phyloP scores from a whole-genome alignment of 2,888 invertebrate genomes.

The Lathronympha strigana region DNA sequence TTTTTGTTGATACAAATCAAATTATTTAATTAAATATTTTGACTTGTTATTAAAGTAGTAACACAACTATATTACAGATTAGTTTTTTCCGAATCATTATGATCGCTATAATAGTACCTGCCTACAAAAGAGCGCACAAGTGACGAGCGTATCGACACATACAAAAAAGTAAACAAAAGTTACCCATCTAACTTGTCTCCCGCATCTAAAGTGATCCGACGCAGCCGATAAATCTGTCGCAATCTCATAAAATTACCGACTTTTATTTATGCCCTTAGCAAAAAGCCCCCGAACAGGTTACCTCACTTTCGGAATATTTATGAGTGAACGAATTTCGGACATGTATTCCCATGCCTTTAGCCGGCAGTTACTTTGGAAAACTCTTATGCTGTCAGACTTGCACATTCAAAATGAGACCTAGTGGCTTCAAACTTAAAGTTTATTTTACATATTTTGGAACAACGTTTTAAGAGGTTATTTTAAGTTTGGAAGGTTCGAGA shows the following conservation, averaged over 20 bases:
- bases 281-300: constrained; percentile 55
- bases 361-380: constrained; percentile 15
- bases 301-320: constrained; percentile 55
- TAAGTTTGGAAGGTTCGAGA: constrained; percentile 28
- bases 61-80: no score
- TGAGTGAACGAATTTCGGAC: constrained; percentile 49
- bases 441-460: background rate
- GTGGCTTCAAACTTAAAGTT: background rate
- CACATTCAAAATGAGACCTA: background rate
- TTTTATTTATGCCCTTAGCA: constrained; percentile 49
- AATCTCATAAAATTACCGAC: constrained; percentile 49
- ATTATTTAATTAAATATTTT: no score
- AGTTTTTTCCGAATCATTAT: no score
- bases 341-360: constrained; percentile 42
- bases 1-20: no score
- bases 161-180: background rate
- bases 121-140: no score
- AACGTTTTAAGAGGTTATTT: background rate
- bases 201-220: constrained; percentile 30
- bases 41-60: no score
- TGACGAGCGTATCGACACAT: background rate
- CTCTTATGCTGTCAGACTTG: background rate
- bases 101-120: no score
- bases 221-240: constrained; percentile 46
- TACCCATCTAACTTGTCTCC: constrained; percentile 20